These are phyloP conservation scores for Henricia sp. DNA, from an alignment of 53 echinoderm and acorn worm species.

Conservation along the genomic window DNA sequence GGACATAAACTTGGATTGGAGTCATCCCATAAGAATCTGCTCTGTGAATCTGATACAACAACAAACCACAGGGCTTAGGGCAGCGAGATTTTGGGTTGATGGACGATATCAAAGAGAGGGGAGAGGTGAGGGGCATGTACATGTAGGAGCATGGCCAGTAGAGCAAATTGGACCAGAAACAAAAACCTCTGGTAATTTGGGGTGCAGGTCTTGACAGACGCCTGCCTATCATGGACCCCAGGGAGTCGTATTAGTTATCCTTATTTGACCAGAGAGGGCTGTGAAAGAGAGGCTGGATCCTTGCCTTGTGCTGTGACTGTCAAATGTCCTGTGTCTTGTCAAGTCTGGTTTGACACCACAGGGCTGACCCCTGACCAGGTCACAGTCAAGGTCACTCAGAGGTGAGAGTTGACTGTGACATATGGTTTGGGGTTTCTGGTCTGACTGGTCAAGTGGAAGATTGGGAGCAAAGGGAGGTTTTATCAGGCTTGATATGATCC, in stretches of 20 bases:
- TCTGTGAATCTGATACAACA: constrained; percentile 23
- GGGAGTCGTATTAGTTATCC: neutral
- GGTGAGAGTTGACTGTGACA: neutral
- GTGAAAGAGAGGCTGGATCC: too few species aligned
- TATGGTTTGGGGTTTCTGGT: neutral
- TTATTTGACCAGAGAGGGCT: neutral
- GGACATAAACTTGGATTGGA: neutral
- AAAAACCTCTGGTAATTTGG: neutral
- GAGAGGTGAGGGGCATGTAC: too few species aligned
- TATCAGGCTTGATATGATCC: neutral
- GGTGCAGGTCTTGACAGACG: constrained; percentile 12
- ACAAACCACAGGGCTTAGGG: constrained; percentile 16
- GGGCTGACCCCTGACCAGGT: constrained; percentile 61
- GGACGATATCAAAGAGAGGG: neutral
- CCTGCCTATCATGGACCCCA: neutral
- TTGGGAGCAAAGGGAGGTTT: neutral
- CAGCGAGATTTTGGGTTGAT: neutral
- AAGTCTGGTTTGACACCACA: neutral
- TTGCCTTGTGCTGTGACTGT: too few species aligned
- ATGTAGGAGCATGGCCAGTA: too few species aligned
- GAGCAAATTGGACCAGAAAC: constrained; percentile 43
- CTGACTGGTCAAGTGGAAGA: neutral
- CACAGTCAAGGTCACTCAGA: neutral
- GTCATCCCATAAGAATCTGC: neutral
- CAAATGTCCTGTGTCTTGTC: neutral